These are phyloP conservation scores for Myanophis thanlyinensis DNA, from an alignment of 2,113 vertebrate genomes.

Conservation along the genomic window DNA sequence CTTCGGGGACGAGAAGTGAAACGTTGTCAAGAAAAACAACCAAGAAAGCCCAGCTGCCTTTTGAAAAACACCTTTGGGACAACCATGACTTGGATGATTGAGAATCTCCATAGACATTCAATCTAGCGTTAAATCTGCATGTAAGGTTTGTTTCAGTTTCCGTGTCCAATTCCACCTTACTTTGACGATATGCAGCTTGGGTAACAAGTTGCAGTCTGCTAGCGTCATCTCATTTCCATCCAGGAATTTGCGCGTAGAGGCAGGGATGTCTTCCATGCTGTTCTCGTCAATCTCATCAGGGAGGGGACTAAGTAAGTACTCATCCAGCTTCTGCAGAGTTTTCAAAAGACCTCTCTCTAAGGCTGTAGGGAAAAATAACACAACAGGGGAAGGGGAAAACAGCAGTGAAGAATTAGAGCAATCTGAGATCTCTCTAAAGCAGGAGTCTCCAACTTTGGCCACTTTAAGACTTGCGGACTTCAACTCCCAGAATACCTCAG, in stretches of 20 bases:
- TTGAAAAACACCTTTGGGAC: background rate
- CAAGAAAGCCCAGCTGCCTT: background rate
- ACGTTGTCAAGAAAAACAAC: no score
- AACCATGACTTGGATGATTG: background rate
- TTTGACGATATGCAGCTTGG: conserved; percentile 97
- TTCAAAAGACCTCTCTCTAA: conserved; percentile 92
- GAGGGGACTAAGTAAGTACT: conserved; percentile 89
- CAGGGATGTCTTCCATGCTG: conserved; percentile 88
- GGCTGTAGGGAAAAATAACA: conserved; percentile 58
- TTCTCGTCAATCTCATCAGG: conserved; percentile 98
- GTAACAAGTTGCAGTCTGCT: conserved; percentile 95
- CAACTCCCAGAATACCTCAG: background rate
- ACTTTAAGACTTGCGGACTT: background rate
- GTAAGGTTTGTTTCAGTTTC: no score
- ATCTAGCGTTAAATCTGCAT: background rate
- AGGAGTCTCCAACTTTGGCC: background rate
- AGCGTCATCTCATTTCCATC: conserved; percentile 96
- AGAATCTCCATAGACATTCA: background rate
- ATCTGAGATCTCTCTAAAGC: background rate
- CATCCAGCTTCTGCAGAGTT: conserved; percentile 94
- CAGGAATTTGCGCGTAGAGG: conserved; percentile 87
- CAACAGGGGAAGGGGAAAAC: background rate
- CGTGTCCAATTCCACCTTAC: conserved; percentile 53
- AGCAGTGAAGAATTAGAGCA: rapidly evolving
- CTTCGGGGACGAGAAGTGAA: background rate